phyloP scores from a whole-genome alignment of 2,113 vertebrate species.

The Pelvicachromis taeniatus region DNA sequence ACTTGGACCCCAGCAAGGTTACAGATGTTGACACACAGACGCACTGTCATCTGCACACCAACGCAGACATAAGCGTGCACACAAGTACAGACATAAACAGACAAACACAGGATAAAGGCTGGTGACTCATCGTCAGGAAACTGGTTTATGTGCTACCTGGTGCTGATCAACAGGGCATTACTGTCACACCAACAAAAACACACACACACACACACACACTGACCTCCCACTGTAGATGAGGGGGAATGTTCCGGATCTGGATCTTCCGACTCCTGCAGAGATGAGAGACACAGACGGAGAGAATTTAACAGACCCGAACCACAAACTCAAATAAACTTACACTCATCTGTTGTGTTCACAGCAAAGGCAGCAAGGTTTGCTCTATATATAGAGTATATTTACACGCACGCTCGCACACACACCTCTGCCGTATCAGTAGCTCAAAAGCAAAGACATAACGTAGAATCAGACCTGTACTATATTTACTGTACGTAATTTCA shows the following conservation, averaged over 20 bases:
- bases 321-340: conserved; percentile 17
- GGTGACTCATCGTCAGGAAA: conserved; percentile 49
- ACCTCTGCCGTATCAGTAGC: not conserved
- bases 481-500: not conserved
- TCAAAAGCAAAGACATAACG: not conserved
- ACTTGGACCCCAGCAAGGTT: not conserved
- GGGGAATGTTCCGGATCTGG: conserved; percentile 94
- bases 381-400: not conserved
- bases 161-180: conserved; percentile 33
- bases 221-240: conserved; percentile 96
- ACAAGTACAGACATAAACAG: not conserved
- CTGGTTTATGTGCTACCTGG: conserved; percentile 49
- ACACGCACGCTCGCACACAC: not conserved
- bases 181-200: not conserved
- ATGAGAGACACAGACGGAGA: conserved; percentile 53
- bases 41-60: not conserved
- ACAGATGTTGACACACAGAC: conserved; percentile 21
- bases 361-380: not conserved
- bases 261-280: conserved; percentile 90
- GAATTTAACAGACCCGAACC: conserved; percentile 59
- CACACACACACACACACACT: conserved; percentile 53
- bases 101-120: conserved; percentile 7
- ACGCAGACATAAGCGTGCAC: not conserved
- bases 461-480: not conserved
- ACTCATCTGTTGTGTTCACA: conserved; percentile 35